Percentiles rank a stretch among this genome's conserved stretches.
These are phyloP conservation scores for Venustoraphidia nigricollis DNA, from an alignment of 2,888 invertebrate genomes.

Conservation along the genomic window DNA sequence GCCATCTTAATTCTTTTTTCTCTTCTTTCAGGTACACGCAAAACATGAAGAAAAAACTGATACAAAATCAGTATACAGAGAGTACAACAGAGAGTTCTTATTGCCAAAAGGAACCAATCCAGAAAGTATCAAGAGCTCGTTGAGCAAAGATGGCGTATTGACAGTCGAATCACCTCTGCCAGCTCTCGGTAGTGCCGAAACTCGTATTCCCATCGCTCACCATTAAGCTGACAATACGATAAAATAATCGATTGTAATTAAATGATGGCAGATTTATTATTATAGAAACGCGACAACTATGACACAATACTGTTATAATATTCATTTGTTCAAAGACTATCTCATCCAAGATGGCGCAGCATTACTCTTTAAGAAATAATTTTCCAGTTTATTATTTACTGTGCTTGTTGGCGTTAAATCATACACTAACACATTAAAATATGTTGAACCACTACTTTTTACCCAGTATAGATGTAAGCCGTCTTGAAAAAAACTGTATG, in stretches of 20 bases:
- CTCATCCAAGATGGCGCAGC: no score
- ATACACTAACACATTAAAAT: no score
- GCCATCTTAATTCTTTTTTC: conserved; percentile 6
- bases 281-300: no score
- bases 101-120: conserved; percentile 94
- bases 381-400: no score
- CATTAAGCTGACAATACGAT: conserved; percentile 25
- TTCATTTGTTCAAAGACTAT: no score
- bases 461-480: no score
- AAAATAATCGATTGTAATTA: neutral
- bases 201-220: conserved; percentile 68
- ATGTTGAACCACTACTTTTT: no score
- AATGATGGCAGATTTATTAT: no score
- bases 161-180: conserved; percentile 96
- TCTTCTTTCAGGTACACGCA: conserved; percentile 70
- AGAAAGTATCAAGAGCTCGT: conserved; percentile 86
- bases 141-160: conserved; percentile 91
- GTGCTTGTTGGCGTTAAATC: no score
- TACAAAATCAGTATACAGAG: conserved; percentile 91
- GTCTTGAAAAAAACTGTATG: no score
- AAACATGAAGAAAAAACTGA: conserved; percentile 97
- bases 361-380: no score
- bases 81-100: conserved; percentile 95
- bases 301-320: no score
- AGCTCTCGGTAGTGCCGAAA: conserved; percentile 63